Conservation (phyloP, 35 echinoderm and acorn worm species). For the Ophioderma brevispina region DNA sequence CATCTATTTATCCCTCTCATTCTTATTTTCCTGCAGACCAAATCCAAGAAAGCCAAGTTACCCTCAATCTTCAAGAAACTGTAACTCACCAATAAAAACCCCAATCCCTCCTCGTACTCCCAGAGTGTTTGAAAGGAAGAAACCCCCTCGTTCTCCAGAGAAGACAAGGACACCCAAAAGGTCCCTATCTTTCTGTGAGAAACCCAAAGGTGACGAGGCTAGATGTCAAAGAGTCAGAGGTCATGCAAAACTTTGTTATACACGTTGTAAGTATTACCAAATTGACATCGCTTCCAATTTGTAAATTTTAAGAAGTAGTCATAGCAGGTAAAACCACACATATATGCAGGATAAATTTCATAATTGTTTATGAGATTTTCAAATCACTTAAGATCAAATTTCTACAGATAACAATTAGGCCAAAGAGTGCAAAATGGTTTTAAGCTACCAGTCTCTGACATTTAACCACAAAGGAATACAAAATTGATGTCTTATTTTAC, state of each 20-base stretch:
- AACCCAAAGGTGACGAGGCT: conserved; percentile 8
- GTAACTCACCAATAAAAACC: conserved; percentile 21
- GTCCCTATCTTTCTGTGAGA: conserved; percentile 35
- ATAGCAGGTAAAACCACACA: no score
- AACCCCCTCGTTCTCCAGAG: conserved; percentile 6
- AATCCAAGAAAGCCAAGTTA: conserved; percentile 27
- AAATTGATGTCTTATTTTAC: no score
- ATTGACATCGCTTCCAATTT: no score
- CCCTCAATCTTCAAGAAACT: conserved; percentile 23
- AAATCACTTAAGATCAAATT: no score
- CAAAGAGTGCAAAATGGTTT: no score
- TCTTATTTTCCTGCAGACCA: conserved; percentile 7
- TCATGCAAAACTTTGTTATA: conserved; percentile 71
- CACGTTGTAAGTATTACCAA: conserved; percentile 90
- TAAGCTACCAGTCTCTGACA: no score
- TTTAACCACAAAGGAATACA: no score
- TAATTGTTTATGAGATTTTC: no score
- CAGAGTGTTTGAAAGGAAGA: conserved; percentile 20
- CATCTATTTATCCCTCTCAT: no score
- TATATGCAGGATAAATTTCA: no score
- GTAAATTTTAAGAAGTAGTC: no score
- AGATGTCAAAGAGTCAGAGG: conserved; percentile 43
- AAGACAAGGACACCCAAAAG: conserved; percentile 24
- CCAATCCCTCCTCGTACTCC: conserved; percentile 68
- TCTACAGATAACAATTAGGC: no score